Base-by-base conservation (phyloP, 2,797 vertebrate genomes). In the Nasua narica region DNA sequence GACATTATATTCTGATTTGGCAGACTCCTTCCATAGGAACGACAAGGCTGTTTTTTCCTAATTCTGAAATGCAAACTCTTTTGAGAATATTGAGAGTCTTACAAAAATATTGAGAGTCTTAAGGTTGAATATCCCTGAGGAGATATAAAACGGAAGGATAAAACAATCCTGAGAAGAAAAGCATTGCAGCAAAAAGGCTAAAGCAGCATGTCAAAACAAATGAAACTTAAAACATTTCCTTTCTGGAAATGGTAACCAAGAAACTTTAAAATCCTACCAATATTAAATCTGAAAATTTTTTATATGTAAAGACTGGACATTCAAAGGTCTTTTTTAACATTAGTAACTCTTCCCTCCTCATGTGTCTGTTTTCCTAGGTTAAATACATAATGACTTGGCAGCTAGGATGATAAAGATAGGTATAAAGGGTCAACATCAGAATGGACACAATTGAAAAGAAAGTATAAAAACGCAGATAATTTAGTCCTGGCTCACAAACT, bases 121-220 rank as follows among this genome's bases (percentile, higher is more conserved):
- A 82, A 46, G 27, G 15, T 74, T 48, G 15, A 46, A 76, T 76
- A 78, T 52, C 46, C 48, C 32, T 81, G 11, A 74, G 35, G 46
- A 96, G 32, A 84, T 87, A 90, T 87, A 35, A 94, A 92, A 67
- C 48, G 27, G 6, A 91, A 95, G 27, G 27, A 40, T 56, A 58
- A 29, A 78, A 29, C 85, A 82, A 58, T 94, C n/a, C 48, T 89
- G 46, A 43, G 50, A 35, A 89, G 52, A 62, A 89, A 76, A 81
- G 50, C 23, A 25, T 27, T 60, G 35, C 10, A 40, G 50, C 69
- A 48, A 43, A 93, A 93, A 85, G 32, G 16, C 48, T 85, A 21
- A 70, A 32, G 21, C 54, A 23, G 37, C 18, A 23, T 54, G 58
- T 32, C n/a, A 70, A 89, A 93, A 92, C 70, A 91, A 94, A 88